Evolutionary conservation across 37 sponge, comb jelly and placozoan species (phyloP), one percentile per base, ranked within the genome.

Genomic region (Mnemiopsis leidyi): DNA sequence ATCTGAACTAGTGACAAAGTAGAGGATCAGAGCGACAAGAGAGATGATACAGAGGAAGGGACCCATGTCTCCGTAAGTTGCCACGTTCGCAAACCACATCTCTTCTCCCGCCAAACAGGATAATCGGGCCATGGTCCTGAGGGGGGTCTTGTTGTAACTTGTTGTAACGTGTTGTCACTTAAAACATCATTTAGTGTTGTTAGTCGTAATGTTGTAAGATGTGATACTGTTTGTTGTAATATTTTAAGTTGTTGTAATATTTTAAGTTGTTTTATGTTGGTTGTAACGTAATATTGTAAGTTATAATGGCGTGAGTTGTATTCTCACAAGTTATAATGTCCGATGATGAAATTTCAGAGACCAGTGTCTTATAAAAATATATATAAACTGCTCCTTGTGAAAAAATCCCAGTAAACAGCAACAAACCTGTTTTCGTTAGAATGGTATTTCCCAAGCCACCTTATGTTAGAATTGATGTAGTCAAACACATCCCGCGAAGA

Each of bases 51-150:
- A 48, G 3, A 85, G 29, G 61, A 85, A 85, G 25, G 24, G 90
- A 2, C 90, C 90, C 90, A 85, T 85, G 90, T 85, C 90, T 1
- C 48, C 67, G 61, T 85, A 85, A 3, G 90, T 85, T 38, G 90
- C 13, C 3, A 85, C 23, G 9, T 23, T 32, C 23, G 90, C 90
- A 85, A 85, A 85, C 90, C 90, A 85, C 90, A 85, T 85, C 90
- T 85, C 90, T 24, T 85, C 90, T n/a, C 90, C 39, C 0, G 90
- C 25, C 90, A 85, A 39, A 21, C 90, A 85, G 7, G 90, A 85
- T 67, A 85, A 40, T 23, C 90, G 23, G 26, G 90, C 90, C 23
- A 33, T 28, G 5, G 48, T 32, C 79, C 79, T 77, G 79, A 18
- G 5, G 61, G 61, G 13, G 61, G 5, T 48, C 5, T 48, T 48